Conservation (phyloP, 2,888 invertebrate species). For the Phortica magna region DNA sequence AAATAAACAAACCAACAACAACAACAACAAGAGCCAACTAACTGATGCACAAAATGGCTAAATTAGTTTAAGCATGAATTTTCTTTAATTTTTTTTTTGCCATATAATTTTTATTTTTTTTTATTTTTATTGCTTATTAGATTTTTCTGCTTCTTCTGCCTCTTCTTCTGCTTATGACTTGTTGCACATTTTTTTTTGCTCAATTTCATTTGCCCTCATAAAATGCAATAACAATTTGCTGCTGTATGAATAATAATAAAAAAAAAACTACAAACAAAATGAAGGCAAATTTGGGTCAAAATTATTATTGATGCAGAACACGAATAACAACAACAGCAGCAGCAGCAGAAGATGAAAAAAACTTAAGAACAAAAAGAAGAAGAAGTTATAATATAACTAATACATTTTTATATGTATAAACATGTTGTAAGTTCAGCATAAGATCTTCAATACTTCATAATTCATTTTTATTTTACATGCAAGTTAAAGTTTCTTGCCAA, state of each 20-base stretch:
- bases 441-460: constrained; percentile 47
- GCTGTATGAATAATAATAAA: constrained; percentile 29
- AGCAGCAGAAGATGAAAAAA: constrained; percentile 26
- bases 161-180: not conserved
- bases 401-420: no score
- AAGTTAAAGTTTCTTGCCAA: not conserved
- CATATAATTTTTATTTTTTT: not conserved
- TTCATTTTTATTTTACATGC: no score
- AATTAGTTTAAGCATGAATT: not conserved
- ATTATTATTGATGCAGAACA: constrained; percentile 73
- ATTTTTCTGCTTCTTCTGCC: constrained; percentile 25
- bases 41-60: not conserved
- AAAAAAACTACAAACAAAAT: constrained; percentile 23
- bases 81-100: constrained; percentile 47
- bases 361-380: constrained; percentile 42
- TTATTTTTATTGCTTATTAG: constrained; percentile 44
- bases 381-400: no score
- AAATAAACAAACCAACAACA: not conserved
- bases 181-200: constrained; percentile 2
- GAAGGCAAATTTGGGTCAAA: constrained; percentile 69
- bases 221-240: constrained; percentile 27
- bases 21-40: not conserved
- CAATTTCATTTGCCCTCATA: constrained; percentile 65
- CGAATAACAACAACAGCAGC: constrained; percentile 60
- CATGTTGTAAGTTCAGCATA: constrained; percentile 27